Conservation (phyloP, 2,888 invertebrate species). For the Drosophila mercatorum region DNA sequence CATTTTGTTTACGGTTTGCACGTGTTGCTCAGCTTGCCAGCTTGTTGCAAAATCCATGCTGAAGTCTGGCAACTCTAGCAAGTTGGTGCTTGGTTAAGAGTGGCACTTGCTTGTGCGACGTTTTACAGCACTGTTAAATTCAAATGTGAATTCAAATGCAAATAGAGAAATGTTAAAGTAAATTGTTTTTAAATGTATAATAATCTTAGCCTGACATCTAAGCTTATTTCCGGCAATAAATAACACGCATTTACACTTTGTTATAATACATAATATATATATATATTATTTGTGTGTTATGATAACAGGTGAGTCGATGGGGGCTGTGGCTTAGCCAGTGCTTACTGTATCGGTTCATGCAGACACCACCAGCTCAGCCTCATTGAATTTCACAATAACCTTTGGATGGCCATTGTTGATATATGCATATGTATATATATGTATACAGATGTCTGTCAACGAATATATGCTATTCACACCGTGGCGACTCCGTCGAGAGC, state of each 20-base stretch:
- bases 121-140: conserved; percentile 7
- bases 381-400: conserved; percentile 50
- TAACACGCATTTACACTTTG: neutral
- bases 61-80: neutral
- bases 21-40: conserved; percentile 50
- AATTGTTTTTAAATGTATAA: neutral
- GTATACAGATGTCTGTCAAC: neutral
- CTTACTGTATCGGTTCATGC: conserved; percentile 12
- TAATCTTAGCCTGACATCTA: neutral
- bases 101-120: neutral
- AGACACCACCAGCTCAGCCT: conserved; percentile 14
- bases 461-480: conserved; percentile 2
- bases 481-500: conserved; percentile 5
- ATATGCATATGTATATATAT: neutral
- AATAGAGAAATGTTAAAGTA: neutral
- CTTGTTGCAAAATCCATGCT: neutral
- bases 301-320: conserved; percentile 9
- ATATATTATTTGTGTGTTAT: conserved; percentile 5
- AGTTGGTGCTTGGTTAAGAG: neutral
- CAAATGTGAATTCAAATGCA: neutral
- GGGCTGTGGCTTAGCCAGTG: neutral
- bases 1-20: conserved; percentile 67
- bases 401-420: conserved; percentile 34
- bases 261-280: neutral
- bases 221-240: neutral